Base-by-base conservation (phyloP, 2,888 invertebrate species). In the Subacronicta megacephala region DNA sequence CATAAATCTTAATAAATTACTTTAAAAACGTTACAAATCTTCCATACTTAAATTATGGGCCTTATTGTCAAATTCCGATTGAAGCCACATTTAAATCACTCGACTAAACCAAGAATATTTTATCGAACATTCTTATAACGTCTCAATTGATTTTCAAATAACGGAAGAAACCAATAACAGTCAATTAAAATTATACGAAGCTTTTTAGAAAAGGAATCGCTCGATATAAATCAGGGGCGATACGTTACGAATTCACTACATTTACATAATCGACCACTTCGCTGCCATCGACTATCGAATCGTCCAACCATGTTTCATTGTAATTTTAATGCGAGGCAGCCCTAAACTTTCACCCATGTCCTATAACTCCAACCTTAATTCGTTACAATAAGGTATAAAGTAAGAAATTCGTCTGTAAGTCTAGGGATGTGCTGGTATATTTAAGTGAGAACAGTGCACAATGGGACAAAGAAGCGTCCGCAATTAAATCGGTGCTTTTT, bases 301-400 rank as follows among this genome's bases (percentile, higher is more conserved):
- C 80, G 71, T 75, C 73, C 75, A 65, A 62, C 78, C 77, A 77
- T 78, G 81, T 81, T 80, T 81, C 81, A 81, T 80, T 80, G 81
- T 81, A 81, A 81, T 81, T 80, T 80, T 81, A 81, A 81, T 81
- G 77, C 69, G 62, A 57, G 55, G 37, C 62, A 62, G 63, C 63
- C 55, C 36, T 55, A 40, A 13, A 10, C 3, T 6, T 38, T 2
- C 46, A 46, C 36, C 17, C 45, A 12, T 31, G 7, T 18, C 37
- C 10, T 12, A 13, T 13, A 12, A 60, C 5, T 13, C 6, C 4
- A 7, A 37, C 57, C 72, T 52, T 56, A 66, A 42, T 16, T 9
- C n/a, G 18, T 1, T 2, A 2, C 0, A 9, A 49, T 72, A 75
- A 57, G 50, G 52, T 45, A 50, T 15, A 36, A 9, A 31, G 3